phyloP scores from a whole-genome alignment of 2,888 invertebrate genomes.

The Adelphocoris suturalis region DNA sequence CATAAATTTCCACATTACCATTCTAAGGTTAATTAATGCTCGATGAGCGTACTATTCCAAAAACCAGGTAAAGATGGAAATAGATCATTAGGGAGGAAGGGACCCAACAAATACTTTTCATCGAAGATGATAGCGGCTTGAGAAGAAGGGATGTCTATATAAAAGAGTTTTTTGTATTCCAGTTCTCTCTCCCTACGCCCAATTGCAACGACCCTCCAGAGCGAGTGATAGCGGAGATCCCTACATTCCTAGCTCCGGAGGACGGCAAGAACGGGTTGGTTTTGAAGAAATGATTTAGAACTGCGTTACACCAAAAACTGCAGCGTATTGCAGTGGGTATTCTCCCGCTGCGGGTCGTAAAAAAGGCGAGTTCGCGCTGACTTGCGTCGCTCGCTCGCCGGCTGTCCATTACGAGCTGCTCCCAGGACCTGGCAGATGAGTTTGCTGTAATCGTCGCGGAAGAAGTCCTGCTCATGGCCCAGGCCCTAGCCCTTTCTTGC shows the following conservation, averaged over 20 bases:
- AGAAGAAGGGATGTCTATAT: no score
- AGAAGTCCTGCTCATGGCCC: neutral
- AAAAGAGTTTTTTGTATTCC: no score
- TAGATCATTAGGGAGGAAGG: no score
- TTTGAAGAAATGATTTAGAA: constrained; percentile 22
- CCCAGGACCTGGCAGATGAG: constrained; percentile 24
- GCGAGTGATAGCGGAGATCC: neutral
- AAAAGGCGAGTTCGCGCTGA: neutral
- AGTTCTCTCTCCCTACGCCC: no score
- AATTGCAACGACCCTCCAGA: neutral
- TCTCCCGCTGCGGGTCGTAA: constrained; percentile 2
- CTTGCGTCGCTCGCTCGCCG: constrained; percentile 20
- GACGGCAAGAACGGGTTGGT: neutral
- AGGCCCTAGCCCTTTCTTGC: no score
- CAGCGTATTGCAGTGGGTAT: neutral
- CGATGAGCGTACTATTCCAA: no score
- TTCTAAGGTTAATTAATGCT: no score
- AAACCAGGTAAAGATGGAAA: no score
- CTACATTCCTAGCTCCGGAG: neutral
- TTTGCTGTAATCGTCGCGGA: constrained; percentile 8
- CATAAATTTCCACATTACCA: no score
- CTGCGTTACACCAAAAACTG: constrained; percentile 11
- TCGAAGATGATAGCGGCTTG: no score
- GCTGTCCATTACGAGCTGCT: constrained; percentile 25
- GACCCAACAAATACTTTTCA: no score